Evolutionary conservation across 2,888 invertebrate genomes (phyloP).

Genomic region (Oligia latruncula): DNA sequence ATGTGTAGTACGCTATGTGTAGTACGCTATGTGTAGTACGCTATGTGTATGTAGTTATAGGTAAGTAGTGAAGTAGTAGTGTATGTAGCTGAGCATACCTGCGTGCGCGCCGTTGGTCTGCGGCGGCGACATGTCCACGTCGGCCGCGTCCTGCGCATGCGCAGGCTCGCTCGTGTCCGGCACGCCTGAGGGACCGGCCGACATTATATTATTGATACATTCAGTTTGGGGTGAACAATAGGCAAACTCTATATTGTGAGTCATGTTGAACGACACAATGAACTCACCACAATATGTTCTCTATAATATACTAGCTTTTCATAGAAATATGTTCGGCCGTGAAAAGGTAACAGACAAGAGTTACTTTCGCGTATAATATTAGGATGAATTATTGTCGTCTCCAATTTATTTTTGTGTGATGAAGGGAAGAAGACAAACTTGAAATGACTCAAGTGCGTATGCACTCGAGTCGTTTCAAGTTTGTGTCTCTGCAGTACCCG

Average conservation of each 20-base stretch:
- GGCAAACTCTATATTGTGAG: too few species aligned
- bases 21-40: too few species aligned
- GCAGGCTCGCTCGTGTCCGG: slow-evolving; percentile 43
- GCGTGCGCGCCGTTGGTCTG: slow-evolving; percentile 70
- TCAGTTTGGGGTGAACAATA: neutral
- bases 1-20: too few species aligned
- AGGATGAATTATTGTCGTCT: neutral
- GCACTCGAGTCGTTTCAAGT: too few species aligned
- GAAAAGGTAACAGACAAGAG: too few species aligned
- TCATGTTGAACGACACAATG: neutral
- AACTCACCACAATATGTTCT: neutral
- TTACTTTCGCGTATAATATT: neutral
- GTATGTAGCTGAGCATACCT: slow-evolving; percentile 30
- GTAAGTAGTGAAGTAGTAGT: neutral
- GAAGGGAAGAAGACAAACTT: too few species aligned
- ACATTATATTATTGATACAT: neutral
- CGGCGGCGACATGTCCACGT: slow-evolving; percentile 69
- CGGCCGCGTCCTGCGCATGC: slow-evolving; percentile 27
- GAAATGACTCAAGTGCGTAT: too few species aligned
- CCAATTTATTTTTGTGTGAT: neutral
- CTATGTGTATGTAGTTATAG: neutral
- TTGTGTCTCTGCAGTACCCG: too few species aligned
- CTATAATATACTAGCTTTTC: neutral
- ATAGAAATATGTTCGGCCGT: neutral
- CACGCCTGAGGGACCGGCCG: slow-evolving; percentile 39